Conservation (phyloP, 2,113 vertebrate species). For the Perognathus longimembris region DNA sequence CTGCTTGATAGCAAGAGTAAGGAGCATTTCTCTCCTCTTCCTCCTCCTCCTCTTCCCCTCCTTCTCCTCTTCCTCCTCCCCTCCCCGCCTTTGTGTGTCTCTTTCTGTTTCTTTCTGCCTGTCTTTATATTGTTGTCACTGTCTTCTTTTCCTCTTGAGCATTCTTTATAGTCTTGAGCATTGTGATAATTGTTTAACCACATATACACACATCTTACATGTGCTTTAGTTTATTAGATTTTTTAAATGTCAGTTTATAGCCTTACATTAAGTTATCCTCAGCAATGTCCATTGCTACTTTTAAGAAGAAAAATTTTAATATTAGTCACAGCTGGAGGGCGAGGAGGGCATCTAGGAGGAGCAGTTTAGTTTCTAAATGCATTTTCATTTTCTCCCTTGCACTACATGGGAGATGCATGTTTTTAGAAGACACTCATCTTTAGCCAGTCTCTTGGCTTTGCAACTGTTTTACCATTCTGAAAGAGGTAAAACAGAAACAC, state of each 20-base stretch:
- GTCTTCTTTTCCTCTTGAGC: too few relatives aligned
- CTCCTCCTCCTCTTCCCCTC: neutral
- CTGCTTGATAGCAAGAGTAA: neutral
- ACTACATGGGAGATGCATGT: neutral
- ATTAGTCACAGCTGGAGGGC: too few relatives aligned
- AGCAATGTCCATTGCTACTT: neutral
- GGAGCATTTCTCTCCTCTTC: too few relatives aligned
- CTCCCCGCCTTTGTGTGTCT: too few relatives aligned
- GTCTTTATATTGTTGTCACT: too few relatives aligned
- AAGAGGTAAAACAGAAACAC: too few relatives aligned
- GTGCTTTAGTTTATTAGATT: neutral
- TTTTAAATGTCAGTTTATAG: neutral
- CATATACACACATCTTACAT: neutral
- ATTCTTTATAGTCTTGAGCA: neutral
- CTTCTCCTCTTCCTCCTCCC: fast-evolving
- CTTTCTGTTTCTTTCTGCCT: too few relatives aligned
- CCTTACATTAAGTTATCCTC: slow-evolving; percentile 14
- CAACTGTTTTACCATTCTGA: neutral
- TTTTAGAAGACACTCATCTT: neutral
- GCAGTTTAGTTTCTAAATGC: neutral
- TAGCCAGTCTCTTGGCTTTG: slow-evolving; percentile 31
- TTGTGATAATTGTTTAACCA: neutral
- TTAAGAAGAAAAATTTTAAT: too few relatives aligned
- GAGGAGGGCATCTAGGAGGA: too few relatives aligned
- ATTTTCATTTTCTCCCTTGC: slow-evolving; percentile 1